Base-by-base conservation (phyloP, 2,888 invertebrate species). In the Mesorhabditis sp. region DNA sequence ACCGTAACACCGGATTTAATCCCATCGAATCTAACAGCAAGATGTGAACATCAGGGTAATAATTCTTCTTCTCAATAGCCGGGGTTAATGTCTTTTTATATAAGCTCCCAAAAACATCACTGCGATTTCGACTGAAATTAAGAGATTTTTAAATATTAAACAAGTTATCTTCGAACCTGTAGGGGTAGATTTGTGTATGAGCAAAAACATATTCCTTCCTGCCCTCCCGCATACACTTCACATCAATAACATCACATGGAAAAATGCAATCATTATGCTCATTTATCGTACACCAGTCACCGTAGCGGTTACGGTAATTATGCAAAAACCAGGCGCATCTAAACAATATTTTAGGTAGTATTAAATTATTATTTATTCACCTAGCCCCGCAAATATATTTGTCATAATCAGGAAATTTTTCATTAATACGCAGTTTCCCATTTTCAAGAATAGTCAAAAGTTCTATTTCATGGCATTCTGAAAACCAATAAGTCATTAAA, bases 151-250 rank as follows among this genome's bases (percentile, higher is more conserved):
- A 28, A 28, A 28, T 28, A 28, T 28, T 28, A 28, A 28, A 28
- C 28, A 28, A 28, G 28, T 28, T 50, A 50, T 50, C n/a, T 50
- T 1, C 58, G 7, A 10, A 50, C 58, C n/a, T 50, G 58, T 50
- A 50, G 10, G 7, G 10, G n/a, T 13, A 50, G 58, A 50, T 50
- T 50, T 50, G 58, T 2, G 58, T 13, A n/a, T 50, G 58, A 10
- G 58, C 58, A 50, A 50, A 50, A n/a, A 50, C n/a, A 50, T 50
- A 50, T n/a, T 50, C 58, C 58, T 13, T 13, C n/a, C n/a, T 50
- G 10, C 58, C 58, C 7, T 50, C 58, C n/a, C 1, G 7, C 58
- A 50, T 50, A n/a, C 58, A 50, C 7, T 50, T 50, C 2, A 50
- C 58, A 0, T 50, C 58, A 2, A 50, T 50, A 10, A 50, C 58